Evolutionary conservation across 1,140 invertebrate genomes (phyloP).

Genomic region (Neuroterus valhalla): DNA sequence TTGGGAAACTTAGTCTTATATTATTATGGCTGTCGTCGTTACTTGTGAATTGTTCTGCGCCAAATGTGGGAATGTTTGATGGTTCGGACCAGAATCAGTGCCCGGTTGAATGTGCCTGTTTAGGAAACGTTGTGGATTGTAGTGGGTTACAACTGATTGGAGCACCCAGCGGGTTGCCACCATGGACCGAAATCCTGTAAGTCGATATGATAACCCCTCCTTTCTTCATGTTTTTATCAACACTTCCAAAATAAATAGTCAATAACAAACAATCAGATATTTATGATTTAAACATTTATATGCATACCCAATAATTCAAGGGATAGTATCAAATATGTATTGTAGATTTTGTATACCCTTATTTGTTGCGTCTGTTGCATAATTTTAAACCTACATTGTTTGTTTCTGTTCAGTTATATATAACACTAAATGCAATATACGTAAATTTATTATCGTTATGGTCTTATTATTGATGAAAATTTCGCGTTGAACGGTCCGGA

Average conservation of each 20-base stretch:
- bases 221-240: not conserved
- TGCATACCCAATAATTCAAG: no score
- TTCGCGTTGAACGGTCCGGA: no score
- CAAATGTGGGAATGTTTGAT: conserved; percentile 24
- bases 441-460: no score
- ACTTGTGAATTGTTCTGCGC: conserved; percentile 31
- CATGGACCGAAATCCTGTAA: conserved; percentile 70
- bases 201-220: conserved; percentile 37
- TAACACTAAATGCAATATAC: no score
- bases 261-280: not conserved
- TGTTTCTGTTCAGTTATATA: no score
- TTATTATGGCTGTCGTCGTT: conserved; percentile 21
- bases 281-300: no score
- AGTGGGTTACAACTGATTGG: conserved; percentile 64
- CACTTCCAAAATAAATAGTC: not conserved
- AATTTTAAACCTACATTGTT: no score
- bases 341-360: conserved; percentile 10
- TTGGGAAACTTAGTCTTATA: conserved; percentile 40
- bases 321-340: no score
- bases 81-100: conserved; percentile 54
- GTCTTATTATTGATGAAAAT: no score
- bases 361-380: not conserved
- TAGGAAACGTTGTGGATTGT: conserved; percentile 68
- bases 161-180: conserved; percentile 68
- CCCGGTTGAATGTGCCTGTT: conserved; percentile 68